Percentiles rank a stretch among this genome's conserved stretches.
Evolutionary conservation across 92 coral and sea anemone genomes (phyloP).

Genomic region (Plumapathes pennacea): DNA sequence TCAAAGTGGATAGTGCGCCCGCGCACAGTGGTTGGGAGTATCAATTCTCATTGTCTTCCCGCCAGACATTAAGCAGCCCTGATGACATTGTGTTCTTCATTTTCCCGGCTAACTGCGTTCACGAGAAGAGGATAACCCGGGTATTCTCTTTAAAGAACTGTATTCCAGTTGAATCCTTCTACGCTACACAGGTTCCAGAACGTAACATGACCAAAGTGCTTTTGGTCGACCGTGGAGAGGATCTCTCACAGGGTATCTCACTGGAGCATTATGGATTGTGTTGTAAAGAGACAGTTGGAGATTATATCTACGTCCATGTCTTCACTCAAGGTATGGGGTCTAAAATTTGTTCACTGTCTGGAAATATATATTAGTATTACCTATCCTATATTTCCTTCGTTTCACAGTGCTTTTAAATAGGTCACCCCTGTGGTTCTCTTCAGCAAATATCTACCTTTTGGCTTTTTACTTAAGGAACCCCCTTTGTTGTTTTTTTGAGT

Average conservation of each 20-base stretch:
- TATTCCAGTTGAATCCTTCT: conserved; percentile 51
- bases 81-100: conserved; percentile 41
- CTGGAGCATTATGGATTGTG: conserved; percentile 13
- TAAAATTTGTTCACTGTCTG: too few species aligned
- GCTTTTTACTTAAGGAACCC: too few species aligned
- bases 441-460: too few species aligned
- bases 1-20: conserved; percentile 49
- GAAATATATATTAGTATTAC: too few species aligned
- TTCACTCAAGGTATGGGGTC: conserved; percentile 10
- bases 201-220: conserved; percentile 22
- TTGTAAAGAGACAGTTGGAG: conserved; percentile 5
- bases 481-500: too few species aligned
- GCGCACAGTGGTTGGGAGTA: conserved; percentile 48
- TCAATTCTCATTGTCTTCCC: conserved; percentile 44
- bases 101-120: conserved; percentile 14
- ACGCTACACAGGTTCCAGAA: conserved; percentile 4
- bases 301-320: conserved; percentile 8
- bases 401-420: too few species aligned
- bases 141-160: conserved; percentile 16
- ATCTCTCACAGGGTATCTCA: conserved; percentile 16
- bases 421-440: too few species aligned
- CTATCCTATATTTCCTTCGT: too few species aligned
- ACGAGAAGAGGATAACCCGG: conserved; percentile 22
- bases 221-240: conserved; percentile 27
- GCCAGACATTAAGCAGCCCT: conserved; percentile 33